Conservation (phyloP, 2,888 invertebrate species). For the Cremastinae sp. region DNA sequence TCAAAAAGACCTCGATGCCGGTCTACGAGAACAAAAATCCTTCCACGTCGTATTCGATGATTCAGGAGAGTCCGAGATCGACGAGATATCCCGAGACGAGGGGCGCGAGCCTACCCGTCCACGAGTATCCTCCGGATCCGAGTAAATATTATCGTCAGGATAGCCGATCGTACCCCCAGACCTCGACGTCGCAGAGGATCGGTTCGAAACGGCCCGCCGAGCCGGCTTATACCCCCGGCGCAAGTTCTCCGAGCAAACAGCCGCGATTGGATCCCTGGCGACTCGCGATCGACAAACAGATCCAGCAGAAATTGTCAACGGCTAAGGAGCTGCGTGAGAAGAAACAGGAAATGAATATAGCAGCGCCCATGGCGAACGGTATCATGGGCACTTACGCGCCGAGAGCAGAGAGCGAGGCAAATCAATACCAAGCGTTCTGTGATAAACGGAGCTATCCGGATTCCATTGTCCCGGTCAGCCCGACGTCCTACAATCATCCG, state of each 20-base stretch:
- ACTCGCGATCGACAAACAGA: conserved; percentile 82
- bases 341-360: conserved; percentile 70
- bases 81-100: conserved; percentile 64
- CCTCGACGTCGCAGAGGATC: conserved; percentile 59
- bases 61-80: conserved; percentile 39
- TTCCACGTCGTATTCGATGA: conserved; percentile 57
- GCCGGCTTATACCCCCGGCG: conserved; percentile 71
- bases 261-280: conserved; percentile 82
- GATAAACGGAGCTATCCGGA: conserved; percentile 75
- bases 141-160: conserved; percentile 71
- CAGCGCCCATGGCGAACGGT: conserved; percentile 71
- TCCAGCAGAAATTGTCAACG: conserved; percentile 81
- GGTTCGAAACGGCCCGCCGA: conserved; percentile 77
- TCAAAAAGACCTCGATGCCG: conserved; percentile 74
- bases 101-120: conserved; percentile 65
- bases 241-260: conserved; percentile 79
- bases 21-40: conserved; percentile 64
- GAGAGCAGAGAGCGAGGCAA: conserved; percentile 66
- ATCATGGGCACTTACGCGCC: conserved; percentile 70
- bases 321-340: conserved; percentile 70
- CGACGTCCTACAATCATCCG: conserved; percentile 59
- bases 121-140: conserved; percentile 71
- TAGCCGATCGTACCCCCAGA: conserved; percentile 45
- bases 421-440: conserved; percentile 72
- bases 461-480: conserved; percentile 65